Base-by-base conservation (phyloP, 2,797 vertebrate species). In the Nyctibius grandis region DNA sequence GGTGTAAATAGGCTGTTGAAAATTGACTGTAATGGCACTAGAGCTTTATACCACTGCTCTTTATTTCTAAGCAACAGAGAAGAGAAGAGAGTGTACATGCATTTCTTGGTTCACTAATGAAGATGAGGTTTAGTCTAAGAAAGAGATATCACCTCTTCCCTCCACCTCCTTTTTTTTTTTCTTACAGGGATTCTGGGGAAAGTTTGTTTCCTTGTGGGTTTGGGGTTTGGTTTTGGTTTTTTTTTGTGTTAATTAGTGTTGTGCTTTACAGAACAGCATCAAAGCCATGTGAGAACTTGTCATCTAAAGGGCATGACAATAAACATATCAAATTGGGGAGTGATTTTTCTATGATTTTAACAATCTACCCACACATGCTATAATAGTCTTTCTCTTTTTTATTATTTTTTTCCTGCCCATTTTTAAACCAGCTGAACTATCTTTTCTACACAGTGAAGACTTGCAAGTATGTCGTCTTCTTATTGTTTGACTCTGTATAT, bases 21-120 rank as follows among this genome's bases (percentile, higher is more conserved):
- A 90, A 76, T 64, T 57, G 61, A 59, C 73, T 76, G 26, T 45
- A 94, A 85, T 45, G 38, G 64, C 8, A 10, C 44, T 26, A 56
- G 25, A 73, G 20, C 51, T 93, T 93, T 91, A 40, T 34, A 70
- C 11, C 51, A 47, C 31, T 61, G 81, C 33, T 85, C 44, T 94
- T 92, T 89, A 92, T 88, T 92, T 89, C 91, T 54, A 88, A 85
- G 85, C 60, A 91, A 83, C 81, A 70, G 59, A 76, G 54, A 88
- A 57, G 5, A 75, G 33, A 73, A 34, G 33, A 57, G 79, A 79
- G 17, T 13, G 7, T 48, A 6, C 22, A 29, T 15, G 20, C 11
- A 74, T 60, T 82, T 74, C 51, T 91, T 74, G 18, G 11, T 76
- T 94, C 53, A 42, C 33, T 87, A 56, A 85, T 87, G 56, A 92